Evolutionary conservation across 2,797 vertebrate genomes (phyloP).

Genomic region (Nasua narica): DNA sequence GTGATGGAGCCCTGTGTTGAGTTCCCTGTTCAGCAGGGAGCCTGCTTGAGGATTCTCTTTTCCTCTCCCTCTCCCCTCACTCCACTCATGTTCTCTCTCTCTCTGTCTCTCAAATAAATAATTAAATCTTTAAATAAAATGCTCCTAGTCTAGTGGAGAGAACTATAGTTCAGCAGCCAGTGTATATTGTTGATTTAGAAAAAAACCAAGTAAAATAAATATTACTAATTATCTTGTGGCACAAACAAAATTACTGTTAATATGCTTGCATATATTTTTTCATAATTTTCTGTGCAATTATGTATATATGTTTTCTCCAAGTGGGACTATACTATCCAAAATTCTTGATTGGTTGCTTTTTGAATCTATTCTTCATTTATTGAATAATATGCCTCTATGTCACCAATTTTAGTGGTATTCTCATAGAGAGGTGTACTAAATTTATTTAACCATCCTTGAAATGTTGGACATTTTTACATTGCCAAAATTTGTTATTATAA

Average conservation of each 20-base stretch:
- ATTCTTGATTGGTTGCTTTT: neutral
- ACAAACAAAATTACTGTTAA: neutral
- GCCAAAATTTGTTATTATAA: neutral
- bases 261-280: neutral
- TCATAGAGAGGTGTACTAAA: neutral
- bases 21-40: neutral
- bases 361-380: neutral
- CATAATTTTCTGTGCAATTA: neutral
- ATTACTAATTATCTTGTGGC: neutral
- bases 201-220: neutral
- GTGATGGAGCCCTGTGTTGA: neutral
- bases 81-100: neutral
- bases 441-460: neutral
- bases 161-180: neutral
- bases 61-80: neutral
- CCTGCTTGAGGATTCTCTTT: neutral
- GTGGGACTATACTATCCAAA: neutral
- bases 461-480: neutral
- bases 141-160: neutral
- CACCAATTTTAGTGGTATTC: neutral
- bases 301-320: neutral
- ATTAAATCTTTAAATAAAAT: neutral
- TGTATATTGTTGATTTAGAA: neutral
- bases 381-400: neutral
- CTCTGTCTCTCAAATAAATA: neutral